Evolutionary conservation across 1,140 invertebrate species (phyloP).

Genomic region (Brachionus rotundiformis): DNA sequence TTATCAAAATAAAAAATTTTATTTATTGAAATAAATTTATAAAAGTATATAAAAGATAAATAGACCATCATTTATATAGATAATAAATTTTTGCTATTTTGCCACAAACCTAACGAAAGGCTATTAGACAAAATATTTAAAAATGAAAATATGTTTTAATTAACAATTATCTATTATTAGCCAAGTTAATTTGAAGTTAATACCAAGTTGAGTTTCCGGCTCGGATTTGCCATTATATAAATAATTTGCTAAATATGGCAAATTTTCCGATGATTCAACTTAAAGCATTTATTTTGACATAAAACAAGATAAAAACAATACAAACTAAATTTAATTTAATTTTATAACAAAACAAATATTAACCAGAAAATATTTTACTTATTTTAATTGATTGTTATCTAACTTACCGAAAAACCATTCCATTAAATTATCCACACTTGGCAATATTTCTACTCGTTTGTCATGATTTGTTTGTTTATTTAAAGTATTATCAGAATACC

Average conservation of each 20-base stretch:
- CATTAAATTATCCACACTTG: slow-evolving; percentile 9
- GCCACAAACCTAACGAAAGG: neutral
- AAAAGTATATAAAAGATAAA: too few species aligned
- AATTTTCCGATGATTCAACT: neutral
- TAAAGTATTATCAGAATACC: slow-evolving; percentile 16
- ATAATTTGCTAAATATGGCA: neutral
- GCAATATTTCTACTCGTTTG: neutral
- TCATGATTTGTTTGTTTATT: neutral
- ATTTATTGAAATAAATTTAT: too few species aligned
- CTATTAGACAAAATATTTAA: neutral
- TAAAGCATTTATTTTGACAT: neutral
- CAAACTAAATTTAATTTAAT: neutral
- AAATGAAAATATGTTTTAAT: neutral
- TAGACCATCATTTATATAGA: too few species aligned
- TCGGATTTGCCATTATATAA: neutral
- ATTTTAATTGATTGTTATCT: slow-evolving; percentile 24
- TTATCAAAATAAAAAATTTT: too few species aligned
- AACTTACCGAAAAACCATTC: slow-evolving; percentile 4
- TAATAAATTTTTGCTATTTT: neutral
- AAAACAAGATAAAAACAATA: slow-evolving; percentile 7
- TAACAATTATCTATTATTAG: neutral
- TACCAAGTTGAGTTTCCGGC: too few species aligned
- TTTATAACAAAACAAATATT: neutral
- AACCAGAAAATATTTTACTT: slow-evolving; percentile 20
- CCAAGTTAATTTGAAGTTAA: neutral